Percentiles rank a stretch among this genome's conserved stretches.
These are phyloP conservation scores for Crotophaga sulcirostris DNA, from an alignment of 2,113 vertebrate genomes.

Conservation along the genomic window DNA sequence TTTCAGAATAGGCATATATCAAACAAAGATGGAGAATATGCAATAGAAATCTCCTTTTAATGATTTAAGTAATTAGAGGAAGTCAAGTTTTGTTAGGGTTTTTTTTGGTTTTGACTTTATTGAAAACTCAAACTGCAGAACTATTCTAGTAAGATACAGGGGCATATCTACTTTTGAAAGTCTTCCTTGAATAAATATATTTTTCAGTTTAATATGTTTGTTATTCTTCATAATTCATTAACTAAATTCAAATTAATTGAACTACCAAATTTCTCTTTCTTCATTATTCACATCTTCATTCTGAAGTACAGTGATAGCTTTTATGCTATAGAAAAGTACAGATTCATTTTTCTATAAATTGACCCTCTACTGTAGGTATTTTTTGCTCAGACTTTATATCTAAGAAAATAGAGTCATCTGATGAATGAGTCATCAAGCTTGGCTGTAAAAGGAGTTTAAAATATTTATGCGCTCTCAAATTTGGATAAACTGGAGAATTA, in stretches of 20 bases:
- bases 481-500: neutral
- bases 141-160: neutral
- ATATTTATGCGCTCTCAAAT: neutral
- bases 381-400: neutral
- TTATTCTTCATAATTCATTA: neutral
- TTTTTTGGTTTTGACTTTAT: neutral
- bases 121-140: neutral
- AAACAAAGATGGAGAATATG: neutral
- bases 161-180: neutral
- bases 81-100: neutral
- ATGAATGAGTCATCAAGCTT: conserved; percentile 26
- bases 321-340: neutral
- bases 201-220: neutral
- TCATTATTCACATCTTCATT: neutral
- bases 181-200: neutral
- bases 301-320: neutral
- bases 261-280: neutral
- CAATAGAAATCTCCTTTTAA: neutral
- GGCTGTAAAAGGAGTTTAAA: neutral
- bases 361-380: neutral
- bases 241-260: neutral
- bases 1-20: neutral
- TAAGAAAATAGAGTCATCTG: conserved; percentile 28
- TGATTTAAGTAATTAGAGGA: neutral
- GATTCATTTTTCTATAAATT: neutral